Percentiles rank a stretch among this genome's conserved stretches.
These are phyloP conservation scores for Myxocyprinus asiaticus DNA, from an alignment of 2,113 vertebrate species.

Conservation along the genomic window DNA sequence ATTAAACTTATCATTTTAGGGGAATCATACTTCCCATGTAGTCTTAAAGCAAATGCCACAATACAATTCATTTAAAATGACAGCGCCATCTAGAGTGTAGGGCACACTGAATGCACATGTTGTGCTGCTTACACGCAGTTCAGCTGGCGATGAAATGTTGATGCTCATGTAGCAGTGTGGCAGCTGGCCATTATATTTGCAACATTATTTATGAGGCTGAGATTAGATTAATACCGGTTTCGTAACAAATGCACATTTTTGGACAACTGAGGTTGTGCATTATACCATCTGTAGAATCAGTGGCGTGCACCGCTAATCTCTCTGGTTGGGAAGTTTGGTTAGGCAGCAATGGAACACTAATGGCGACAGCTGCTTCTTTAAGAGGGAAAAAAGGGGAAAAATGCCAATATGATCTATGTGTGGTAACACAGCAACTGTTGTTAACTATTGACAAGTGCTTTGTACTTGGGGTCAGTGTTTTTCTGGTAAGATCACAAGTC, in stretches of 20 bases:
- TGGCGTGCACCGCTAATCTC: conserved; percentile 72
- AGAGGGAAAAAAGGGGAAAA: conserved; percentile 20
- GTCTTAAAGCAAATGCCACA: background rate
- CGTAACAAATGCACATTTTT: conserved; percentile 14
- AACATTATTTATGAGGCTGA: conserved; percentile 18
- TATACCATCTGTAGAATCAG: conserved; percentile 73
- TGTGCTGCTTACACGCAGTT: background rate
- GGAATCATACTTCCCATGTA: too few species aligned
- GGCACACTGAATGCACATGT: background rate
- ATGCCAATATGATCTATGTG: conserved; percentile 67
- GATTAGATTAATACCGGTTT: conserved; percentile 39
- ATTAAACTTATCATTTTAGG: too few species aligned
- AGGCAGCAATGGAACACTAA: conserved; percentile 67
- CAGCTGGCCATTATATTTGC: conserved; percentile 64
- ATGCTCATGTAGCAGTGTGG: conserved; percentile 9
- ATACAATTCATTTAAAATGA: background rate
- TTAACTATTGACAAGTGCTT: conserved; percentile 75
- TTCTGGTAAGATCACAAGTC: conserved; percentile 72
- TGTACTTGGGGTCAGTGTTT: conserved; percentile 65
- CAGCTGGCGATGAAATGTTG: conserved; percentile 34
- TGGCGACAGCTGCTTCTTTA: conserved; percentile 71
- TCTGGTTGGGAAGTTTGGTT: conserved; percentile 73
- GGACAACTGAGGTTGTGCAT: conserved; percentile 69
- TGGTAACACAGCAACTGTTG: conserved; percentile 71
- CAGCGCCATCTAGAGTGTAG: background rate